A percentile compares a stretch with the other conserved stretches of the same genome.
These are phyloP conservation scores for Ardeotis arabs DNA, from an alignment of 2,113 vertebrate species.

Conservation along the genomic window DNA sequence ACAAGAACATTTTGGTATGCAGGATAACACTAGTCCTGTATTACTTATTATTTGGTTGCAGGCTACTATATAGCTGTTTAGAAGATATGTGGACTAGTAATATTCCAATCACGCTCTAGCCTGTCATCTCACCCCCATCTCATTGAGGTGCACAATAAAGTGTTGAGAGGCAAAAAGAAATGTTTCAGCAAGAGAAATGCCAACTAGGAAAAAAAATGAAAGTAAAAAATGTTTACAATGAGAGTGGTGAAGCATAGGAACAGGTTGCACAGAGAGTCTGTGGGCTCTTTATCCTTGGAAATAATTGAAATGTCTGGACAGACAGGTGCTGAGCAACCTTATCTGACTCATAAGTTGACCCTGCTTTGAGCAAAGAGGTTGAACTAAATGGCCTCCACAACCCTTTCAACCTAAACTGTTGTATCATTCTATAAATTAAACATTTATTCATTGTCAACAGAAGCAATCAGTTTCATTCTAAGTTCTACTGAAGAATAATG, in stretches of 20 bases:
- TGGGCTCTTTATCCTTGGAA: too few species aligned
- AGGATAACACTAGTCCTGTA: not conserved
- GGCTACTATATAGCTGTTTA: not conserved
- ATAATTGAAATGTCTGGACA: too few species aligned
- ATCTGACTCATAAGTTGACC: too few species aligned
- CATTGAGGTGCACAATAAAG: not conserved
- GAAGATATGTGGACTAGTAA: not conserved
- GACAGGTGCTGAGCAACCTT: too few species aligned
- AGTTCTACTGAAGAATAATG: not conserved
- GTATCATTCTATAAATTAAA: not conserved
- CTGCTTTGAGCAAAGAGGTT: not conserved
- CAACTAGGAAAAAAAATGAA: not conserved
- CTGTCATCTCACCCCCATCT: not conserved
- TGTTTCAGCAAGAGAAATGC: not conserved
- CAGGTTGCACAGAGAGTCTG: too few species aligned
- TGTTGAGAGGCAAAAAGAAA: not conserved
- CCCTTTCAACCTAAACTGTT: not conserved
- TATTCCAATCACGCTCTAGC: not conserved
- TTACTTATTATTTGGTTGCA: not conserved
- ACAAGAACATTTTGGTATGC: not conserved
- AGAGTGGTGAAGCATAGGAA: too few species aligned
- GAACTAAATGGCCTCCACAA: not conserved
- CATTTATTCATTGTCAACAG: not conserved
- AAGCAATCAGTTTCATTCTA: not conserved
- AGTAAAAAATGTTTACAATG: not conserved